A percentile compares a stretch with the other conserved stretches of the same genome.
Conservation (phyloP, 2,797 vertebrate species). For the Dipus sagitta region DNA sequence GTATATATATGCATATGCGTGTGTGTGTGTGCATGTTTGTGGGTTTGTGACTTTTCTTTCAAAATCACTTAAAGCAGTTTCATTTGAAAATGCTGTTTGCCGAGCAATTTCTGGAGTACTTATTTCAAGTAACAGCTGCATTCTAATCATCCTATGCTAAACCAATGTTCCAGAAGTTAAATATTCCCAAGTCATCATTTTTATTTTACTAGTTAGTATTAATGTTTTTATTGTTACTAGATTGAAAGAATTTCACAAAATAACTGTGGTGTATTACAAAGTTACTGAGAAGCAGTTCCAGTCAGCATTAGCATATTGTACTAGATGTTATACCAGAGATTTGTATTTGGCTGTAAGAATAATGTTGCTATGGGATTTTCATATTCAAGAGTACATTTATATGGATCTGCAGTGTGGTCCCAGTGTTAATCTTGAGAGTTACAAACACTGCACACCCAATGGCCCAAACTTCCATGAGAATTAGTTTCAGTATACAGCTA, state of each 20-base stretch:
- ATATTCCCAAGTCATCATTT: neutral
- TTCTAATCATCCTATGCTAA: neutral
- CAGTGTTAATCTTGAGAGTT: neutral
- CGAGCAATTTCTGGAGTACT: neutral
- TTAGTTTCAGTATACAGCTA: neutral
- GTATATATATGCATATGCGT: neutral
- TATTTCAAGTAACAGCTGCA: neutral
- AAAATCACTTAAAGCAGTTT: neutral
- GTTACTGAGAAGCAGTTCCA: neutral
- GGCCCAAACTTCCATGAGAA: neutral
- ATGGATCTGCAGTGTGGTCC: neutral
- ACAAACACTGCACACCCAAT: neutral
- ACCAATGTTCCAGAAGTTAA: neutral
- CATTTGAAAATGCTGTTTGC: neutral
- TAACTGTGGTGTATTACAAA: neutral
- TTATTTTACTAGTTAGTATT: neutral
- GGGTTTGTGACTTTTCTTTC: neutral
- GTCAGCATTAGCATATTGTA: neutral
- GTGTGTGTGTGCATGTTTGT: too few species aligned
- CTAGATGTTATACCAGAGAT: neutral
- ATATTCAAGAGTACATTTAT: slow-evolving; percentile 26
- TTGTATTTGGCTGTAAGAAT: neutral
- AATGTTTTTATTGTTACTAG: neutral
- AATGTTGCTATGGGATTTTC: slow-evolving; percentile 3
- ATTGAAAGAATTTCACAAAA: neutral